Percentiles rank a stretch among this genome's conserved stretches.
These are phyloP conservation scores for Eucriotettix oculatus DNA, from an alignment of 2,888 invertebrate genomes.

Conservation along the genomic window DNA sequence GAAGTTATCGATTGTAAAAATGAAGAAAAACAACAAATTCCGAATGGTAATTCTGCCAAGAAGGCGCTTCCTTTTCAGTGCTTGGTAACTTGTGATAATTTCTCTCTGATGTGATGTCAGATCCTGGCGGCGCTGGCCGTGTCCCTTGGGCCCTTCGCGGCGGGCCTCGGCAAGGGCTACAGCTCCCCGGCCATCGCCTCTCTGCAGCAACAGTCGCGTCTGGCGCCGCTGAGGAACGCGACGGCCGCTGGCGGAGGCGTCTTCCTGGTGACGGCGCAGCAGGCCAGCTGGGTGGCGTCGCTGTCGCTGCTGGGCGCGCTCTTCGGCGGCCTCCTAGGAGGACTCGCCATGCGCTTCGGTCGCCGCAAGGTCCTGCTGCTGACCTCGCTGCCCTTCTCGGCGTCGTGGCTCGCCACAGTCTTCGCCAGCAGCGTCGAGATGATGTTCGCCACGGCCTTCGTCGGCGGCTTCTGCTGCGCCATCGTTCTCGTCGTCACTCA, in stretches of 20 bases:
- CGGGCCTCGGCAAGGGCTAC: slow-evolving; percentile 66
- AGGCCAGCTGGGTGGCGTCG: slow-evolving; percentile 70
- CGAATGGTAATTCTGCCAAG: too few species aligned
- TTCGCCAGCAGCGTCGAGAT: slow-evolving; percentile 59
- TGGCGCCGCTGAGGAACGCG: not conserved
- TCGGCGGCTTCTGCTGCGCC: slow-evolving; percentile 68
- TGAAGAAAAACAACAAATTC: too few species aligned
- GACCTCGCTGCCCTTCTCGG: slow-evolving; percentile 57
- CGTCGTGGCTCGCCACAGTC: slow-evolving; percentile 68
- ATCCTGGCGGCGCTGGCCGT: slow-evolving; percentile 62
- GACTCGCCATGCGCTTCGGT: slow-evolving; percentile 60
- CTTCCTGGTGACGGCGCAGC: slow-evolving; percentile 34
- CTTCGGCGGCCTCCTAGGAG: slow-evolving; percentile 62
- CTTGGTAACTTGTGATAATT: too few species aligned
- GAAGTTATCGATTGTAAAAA: too few species aligned
- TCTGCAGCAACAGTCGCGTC: slow-evolving; percentile 26
- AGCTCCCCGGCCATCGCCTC: slow-evolving; percentile 69
- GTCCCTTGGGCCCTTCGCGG: slow-evolving; percentile 61
- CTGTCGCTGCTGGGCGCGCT: slow-evolving; percentile 63
- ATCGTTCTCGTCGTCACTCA: slow-evolving; percentile 60
- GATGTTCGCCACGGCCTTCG: slow-evolving; percentile 69
- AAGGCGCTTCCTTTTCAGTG: too few species aligned
- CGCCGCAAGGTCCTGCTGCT: slow-evolving; percentile 50
- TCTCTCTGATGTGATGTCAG: too few species aligned
- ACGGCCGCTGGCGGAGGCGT: not conserved